phyloP scores from a whole-genome alignment of 1,140 invertebrate species.

The Drusus annulatus region DNA sequence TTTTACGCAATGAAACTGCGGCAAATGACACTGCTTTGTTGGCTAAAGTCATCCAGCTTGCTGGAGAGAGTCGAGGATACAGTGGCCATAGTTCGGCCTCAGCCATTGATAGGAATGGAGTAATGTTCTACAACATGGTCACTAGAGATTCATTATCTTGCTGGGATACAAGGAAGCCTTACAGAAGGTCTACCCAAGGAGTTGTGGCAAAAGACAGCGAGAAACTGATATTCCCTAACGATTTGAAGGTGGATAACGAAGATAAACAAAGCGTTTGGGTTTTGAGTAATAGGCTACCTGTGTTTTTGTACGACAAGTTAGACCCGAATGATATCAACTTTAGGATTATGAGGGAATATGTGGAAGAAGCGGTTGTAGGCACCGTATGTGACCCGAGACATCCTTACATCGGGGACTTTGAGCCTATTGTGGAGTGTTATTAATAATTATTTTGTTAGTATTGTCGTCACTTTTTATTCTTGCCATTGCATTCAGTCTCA shows the following conservation, averaged over 20 bases:
- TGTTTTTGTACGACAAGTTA: conserved; percentile 79
- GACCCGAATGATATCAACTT: conserved; percentile 80
- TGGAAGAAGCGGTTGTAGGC: conserved; percentile 74
- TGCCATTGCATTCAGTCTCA: neutral
- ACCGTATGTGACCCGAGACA: conserved; percentile 79
- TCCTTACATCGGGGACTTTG: conserved; percentile 20
- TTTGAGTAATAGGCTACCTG: conserved; percentile 81
- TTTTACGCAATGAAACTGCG: conserved; percentile 74
- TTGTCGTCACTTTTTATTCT: neutral
- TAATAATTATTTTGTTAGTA: conserved; percentile 8
- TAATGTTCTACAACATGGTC: conserved; percentile 86
- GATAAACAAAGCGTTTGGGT: conserved; percentile 80
- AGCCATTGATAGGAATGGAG: conserved; percentile 78
- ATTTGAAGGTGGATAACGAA: conserved; percentile 82
- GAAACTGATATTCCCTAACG: conserved; percentile 83
- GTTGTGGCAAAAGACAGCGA: conserved; percentile 74
- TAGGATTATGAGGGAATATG: conserved; percentile 77
- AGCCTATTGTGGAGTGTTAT: conserved; percentile 50
- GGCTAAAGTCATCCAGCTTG: conserved; percentile 74
- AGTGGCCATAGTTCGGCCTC: conserved; percentile 81
- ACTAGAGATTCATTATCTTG: conserved; percentile 82
- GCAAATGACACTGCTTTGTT: conserved; percentile 68
- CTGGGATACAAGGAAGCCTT: conserved; percentile 83
- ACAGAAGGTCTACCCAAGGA: conserved; percentile 75
- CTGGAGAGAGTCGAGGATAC: conserved; percentile 76